Conservation (phyloP, 1,140 invertebrate genomes). For the Sogatella furcifera region DNA sequence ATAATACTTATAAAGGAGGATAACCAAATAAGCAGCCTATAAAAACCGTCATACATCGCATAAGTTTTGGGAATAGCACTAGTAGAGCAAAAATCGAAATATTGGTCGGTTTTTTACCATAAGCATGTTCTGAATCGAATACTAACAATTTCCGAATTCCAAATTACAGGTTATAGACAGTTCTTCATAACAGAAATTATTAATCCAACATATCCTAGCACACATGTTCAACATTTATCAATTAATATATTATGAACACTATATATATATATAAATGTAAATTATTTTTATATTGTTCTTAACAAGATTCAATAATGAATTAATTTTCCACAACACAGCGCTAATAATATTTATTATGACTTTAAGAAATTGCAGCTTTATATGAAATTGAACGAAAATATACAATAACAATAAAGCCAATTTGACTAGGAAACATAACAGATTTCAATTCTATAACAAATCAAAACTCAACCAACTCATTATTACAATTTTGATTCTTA, state of each 20-base stretch:
- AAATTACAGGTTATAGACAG: too few relatives aligned
- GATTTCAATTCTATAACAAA: neutral
- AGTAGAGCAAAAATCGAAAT: too few relatives aligned
- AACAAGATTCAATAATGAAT: neutral
- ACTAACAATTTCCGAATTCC: too few relatives aligned
- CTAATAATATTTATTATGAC: neutral
- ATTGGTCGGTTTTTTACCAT: too few relatives aligned
- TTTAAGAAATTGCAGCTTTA: neutral
- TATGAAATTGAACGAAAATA: constrained; percentile 1
- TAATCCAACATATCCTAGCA: too few relatives aligned
- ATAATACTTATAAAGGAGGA: too few relatives aligned
- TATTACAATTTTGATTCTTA: neutral
- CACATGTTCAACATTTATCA: neutral
- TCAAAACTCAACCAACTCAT: neutral
- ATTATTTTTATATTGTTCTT: neutral
- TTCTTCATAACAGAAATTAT: too few relatives aligned
- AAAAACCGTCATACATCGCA: too few relatives aligned
- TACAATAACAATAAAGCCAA: constrained; percentile 2
- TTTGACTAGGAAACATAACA: constrained; percentile 5
- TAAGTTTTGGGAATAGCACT: too few relatives aligned
- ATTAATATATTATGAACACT: neutral
- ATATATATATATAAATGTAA: neutral
- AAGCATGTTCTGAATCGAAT: too few relatives aligned
- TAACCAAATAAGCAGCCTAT: too few relatives aligned
- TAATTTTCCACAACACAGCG: neutral